phyloP scores from a whole-genome alignment of 2,797 vertebrate genomes.

The Rhabdomys pumilio region DNA sequence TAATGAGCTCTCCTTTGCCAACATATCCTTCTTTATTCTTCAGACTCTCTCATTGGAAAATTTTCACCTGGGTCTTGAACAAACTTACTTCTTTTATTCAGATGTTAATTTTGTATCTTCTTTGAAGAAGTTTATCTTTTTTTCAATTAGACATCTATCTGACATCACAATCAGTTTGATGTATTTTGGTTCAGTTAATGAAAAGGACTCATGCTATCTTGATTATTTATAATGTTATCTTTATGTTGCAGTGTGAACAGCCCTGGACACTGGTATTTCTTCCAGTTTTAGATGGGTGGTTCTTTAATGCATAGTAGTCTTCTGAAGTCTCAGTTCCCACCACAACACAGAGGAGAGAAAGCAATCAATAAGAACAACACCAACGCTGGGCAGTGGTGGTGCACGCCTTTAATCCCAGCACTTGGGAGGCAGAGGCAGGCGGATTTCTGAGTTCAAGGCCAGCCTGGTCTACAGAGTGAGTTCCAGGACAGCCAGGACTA shows the following conservation, averaged over 20 bases:
- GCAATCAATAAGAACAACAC: background rate
- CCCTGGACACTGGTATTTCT: background rate
- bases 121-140: background rate
- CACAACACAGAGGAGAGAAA: background rate
- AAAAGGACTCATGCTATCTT: background rate
- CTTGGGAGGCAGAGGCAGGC: no score
- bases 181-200: background rate
- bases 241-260: background rate
- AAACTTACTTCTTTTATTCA: background rate
- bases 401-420: no score
- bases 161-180: background rate
- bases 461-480: no score
- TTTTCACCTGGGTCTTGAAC: background rate
- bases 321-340: background rate
- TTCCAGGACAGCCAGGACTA: no score
- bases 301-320: background rate
- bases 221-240: background rate
- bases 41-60: background rate
- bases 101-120: background rate
- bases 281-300: background rate
- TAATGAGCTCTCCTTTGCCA: background rate
- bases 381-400: background rate
- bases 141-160: background rate
- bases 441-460: no score
- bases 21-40: background rate